Conservation (phyloP, 2,113 vertebrate genomes). For the Gallinago media region DNA sequence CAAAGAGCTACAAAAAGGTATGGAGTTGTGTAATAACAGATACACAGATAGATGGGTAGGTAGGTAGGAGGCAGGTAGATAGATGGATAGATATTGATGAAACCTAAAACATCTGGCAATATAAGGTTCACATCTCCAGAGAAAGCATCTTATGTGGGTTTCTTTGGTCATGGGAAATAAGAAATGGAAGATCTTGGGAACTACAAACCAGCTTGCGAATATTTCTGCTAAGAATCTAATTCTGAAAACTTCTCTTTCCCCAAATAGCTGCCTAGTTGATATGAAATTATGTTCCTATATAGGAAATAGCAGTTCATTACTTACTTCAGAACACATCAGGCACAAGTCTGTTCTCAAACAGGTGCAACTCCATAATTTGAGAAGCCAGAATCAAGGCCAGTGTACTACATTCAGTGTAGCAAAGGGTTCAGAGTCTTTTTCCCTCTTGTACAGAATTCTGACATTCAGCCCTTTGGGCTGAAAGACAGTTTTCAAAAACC, state of each 20-base stretch:
- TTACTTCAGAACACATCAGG: neutral
- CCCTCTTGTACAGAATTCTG: neutral
- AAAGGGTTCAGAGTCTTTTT: neutral
- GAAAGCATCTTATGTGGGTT: neutral
- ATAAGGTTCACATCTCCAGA: neutral
- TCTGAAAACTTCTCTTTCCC: neutral
- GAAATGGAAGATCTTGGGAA: neutral
- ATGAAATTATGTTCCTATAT: neutral
- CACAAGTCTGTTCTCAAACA: neutral
- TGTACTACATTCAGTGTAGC: neutral
- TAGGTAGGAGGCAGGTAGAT: neutral
- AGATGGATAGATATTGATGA: neutral
- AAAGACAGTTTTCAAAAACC: neutral
- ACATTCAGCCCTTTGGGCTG: neutral
- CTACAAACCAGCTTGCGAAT: neutral
- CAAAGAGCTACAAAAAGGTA: neutral
- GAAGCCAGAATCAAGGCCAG: neutral
- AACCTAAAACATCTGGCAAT: neutral
- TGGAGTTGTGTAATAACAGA: neutral
- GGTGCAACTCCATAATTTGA: neutral
- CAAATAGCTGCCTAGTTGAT: neutral
- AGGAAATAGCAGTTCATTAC: neutral
- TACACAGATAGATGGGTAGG: too few relatives aligned
- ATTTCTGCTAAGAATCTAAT: neutral
- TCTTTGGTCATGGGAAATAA: neutral